A percentile compares a stretch with the other conserved stretches of the same genome.
phyloP scores from a whole-genome alignment of 2,113 vertebrate species.

The Melanerpes formicivorus region DNA sequence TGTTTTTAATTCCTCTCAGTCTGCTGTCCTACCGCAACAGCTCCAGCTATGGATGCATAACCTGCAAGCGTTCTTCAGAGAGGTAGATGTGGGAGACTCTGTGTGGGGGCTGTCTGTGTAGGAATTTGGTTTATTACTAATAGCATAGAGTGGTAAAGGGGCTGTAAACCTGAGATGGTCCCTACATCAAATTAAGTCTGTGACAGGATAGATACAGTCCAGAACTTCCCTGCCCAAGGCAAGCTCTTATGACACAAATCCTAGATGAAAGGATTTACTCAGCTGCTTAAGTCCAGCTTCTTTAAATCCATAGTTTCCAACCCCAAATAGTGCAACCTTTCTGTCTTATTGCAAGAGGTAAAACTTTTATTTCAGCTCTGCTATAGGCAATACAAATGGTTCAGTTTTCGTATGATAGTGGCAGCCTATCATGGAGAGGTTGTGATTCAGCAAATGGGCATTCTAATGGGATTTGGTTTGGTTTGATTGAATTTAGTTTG shows the following conservation, averaged over 20 bases:
- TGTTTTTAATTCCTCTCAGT: not conserved
- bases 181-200: not conserved
- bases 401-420: not conserved
- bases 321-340: not conserved
- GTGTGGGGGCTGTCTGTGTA: not conserved
- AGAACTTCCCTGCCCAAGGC: slow-evolving; percentile 7
- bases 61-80: not conserved
- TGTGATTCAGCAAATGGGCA: not conserved
- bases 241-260: slow-evolving; percentile 8
- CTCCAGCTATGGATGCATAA: not conserved
- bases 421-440: not conserved
- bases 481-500: not conserved
- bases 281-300: not conserved
- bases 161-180: not conserved
- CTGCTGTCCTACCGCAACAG: not conserved
- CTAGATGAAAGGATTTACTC: slow-evolving; percentile 28
- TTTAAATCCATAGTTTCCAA: not conserved
- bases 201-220: not conserved
- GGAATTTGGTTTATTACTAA: not conserved
- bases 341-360: not conserved
- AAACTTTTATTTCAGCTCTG: not conserved
- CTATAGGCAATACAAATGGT: not conserved
- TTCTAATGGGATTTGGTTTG: not conserved
- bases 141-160: not conserved
- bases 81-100: not conserved